Evolutionary conservation across 2,888 invertebrate species (phyloP).

Genomic region (Pachymerium ferrugineum): DNA sequence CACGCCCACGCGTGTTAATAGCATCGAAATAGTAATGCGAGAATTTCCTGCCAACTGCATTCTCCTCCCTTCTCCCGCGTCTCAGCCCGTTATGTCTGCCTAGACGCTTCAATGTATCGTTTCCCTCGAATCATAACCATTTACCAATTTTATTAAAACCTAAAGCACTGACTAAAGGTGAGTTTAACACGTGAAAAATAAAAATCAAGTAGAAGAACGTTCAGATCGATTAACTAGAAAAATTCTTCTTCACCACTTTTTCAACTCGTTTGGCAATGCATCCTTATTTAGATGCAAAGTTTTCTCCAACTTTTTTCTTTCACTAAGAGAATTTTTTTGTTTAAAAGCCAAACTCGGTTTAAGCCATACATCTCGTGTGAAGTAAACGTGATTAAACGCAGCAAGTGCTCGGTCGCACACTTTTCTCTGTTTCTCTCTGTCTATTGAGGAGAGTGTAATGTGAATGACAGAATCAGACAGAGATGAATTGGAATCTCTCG

Average conservation of each 20-base stretch:
- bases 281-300: constrained; percentile 19
- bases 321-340: neutral
- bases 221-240: neutral
- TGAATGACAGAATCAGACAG: constrained; percentile 27
- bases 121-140: constrained; percentile 23
- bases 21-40: constrained; percentile 27
- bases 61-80: neutral
- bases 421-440: constrained; percentile 21
- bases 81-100: constrained; percentile 24
- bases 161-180: constrained; percentile 20
- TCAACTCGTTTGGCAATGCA: neutral
- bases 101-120: constrained; percentile 27
- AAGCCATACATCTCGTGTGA: neutral
- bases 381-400: constrained; percentile 27
- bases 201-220: neutral
- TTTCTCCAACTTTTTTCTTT: neutral
- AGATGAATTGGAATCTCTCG: constrained; percentile 24
- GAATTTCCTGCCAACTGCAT: constrained; percentile 22
- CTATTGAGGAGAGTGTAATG: constrained; percentile 25
- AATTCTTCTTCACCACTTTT: neutral
- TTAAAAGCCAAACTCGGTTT: constrained; percentile 4
- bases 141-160: constrained; percentile 24
- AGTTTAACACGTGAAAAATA: neutral
- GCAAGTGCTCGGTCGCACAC: constrained; percentile 27
- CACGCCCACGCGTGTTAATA: constrained; percentile 25